Evolutionary conservation across 2,113 vertebrate species (phyloP).

Genomic region (Pterophyllum scalare): DNA sequence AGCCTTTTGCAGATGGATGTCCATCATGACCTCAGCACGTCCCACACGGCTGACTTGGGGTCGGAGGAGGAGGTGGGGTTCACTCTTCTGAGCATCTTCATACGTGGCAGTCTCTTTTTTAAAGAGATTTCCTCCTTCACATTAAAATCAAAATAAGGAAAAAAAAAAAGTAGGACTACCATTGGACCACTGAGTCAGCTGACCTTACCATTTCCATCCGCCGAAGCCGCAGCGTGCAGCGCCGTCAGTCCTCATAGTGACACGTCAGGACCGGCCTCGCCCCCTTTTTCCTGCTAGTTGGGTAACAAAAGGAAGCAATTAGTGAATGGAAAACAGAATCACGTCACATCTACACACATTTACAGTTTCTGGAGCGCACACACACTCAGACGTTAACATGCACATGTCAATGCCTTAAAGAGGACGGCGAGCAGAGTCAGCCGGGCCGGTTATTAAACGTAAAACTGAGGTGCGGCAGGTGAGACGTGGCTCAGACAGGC

Average conservation of each 20-base stretch:
- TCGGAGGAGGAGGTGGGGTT: background rate
- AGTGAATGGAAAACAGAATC: conserved; percentile 76
- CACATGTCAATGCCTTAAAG: conserved; percentile 52
- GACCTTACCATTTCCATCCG: conserved; percentile 92
- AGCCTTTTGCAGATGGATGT: conserved; percentile 62
- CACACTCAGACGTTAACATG: conserved; percentile 42
- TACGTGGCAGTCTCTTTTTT: conserved; percentile 33
- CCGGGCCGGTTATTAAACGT: background rate
- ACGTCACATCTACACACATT: conserved; percentile 39
- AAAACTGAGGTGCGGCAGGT: conserved; percentile 26
- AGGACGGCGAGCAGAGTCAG: conserved; percentile 42
- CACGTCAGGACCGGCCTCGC: conserved; percentile 93
- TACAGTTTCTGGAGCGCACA: conserved; percentile 1
- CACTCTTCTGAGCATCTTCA: conserved; percentile 40
- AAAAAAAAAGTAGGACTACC: conserved; percentile 27
- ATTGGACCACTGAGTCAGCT: conserved; percentile 77
- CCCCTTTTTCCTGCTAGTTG: conserved; percentile 97
- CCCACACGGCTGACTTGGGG: conserved; percentile 37
- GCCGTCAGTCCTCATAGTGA: conserved; percentile 92
- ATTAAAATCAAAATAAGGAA: background rate
- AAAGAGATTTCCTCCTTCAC: conserved; percentile 81
- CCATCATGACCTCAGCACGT: conserved; percentile 46
- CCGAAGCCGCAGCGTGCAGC: conserved; percentile 89
- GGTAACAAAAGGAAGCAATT: conserved; percentile 99
- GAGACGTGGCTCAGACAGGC: background rate